Conservation (phyloP, 2,888 invertebrate species). For the Trichopoda pennipes region DNA sequence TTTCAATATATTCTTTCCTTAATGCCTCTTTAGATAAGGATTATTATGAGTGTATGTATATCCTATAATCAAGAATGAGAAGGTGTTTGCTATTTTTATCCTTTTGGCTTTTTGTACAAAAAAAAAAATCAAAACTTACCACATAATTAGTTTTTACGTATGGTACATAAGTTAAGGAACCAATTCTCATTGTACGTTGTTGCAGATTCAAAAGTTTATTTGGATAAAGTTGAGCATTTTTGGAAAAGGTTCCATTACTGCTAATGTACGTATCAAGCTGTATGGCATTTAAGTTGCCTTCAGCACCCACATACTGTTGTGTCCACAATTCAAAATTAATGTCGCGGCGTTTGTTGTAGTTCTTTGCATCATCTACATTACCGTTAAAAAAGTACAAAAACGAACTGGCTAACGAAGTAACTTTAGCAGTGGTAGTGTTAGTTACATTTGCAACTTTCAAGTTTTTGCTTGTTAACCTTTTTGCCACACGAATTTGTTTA, state of each 20-base stretch:
- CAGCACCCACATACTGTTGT: conserved; percentile 78
- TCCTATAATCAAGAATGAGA: neutral
- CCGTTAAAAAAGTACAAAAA: conserved; percentile 35
- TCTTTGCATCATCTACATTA: conserved; percentile 8
- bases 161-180: conserved; percentile 79
- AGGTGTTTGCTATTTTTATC: too few species aligned
- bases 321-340: conserved; percentile 79
- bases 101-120: neutral
- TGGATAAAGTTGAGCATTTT: conserved; percentile 78
- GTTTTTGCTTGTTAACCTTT: conserved; percentile 46
- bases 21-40: too few species aligned
- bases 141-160: conserved; percentile 79
- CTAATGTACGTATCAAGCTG: conserved; percentile 76
- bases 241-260: conserved; percentile 76
- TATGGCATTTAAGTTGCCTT: conserved; percentile 77
- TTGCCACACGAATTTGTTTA: conserved; percentile 49
- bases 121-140: conserved; percentile 74
- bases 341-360: conserved; percentile 70
- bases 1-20: too few species aligned
- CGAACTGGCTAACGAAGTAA: conserved; percentile 17
- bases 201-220: conserved; percentile 79
- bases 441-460: conserved; percentile 44
- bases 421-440: conserved; percentile 34
- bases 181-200: conserved; percentile 76
- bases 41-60: too few species aligned